A percentile compares a stretch with the other conserved stretches of the same genome.
Conservation (phyloP, 2,113 vertebrate species). For the Apodemus speciosus region DNA sequence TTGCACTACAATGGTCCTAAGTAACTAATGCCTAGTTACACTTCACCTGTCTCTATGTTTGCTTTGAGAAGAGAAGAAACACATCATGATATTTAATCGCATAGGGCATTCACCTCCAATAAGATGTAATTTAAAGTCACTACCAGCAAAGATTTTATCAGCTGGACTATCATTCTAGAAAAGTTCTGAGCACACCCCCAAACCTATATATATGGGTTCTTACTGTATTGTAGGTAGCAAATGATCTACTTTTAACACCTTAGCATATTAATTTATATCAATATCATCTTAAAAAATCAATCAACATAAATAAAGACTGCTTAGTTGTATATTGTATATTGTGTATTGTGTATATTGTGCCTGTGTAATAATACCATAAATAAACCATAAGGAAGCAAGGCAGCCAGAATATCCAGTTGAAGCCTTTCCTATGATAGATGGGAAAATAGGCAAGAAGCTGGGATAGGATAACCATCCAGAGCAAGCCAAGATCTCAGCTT, state of each 20-base stretch:
- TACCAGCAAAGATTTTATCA: not conserved
- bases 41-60: not conserved
- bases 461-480: not conserved
- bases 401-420: not conserved
- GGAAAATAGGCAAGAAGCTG: not conserved
- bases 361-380: not conserved
- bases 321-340: not conserved
- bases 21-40: not conserved
- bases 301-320: slow-evolving; percentile 7
- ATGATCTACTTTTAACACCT: not conserved
- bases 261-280: not conserved
- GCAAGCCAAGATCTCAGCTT: not conserved
- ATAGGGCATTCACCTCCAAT: not conserved
- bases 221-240: not conserved
- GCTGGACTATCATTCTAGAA: not conserved
- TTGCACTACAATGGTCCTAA: not conserved
- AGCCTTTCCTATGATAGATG: not conserved
- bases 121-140: not conserved
- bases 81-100: not conserved
- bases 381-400: not conserved
- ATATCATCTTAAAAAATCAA: not conserved
- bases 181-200: not conserved
- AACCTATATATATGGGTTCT: not conserved
- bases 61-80: not conserved
- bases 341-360: not conserved